Evolutionary conservation across 2,113 vertebrate genomes (phyloP), one percentile per base, ranked within the genome.

Genomic region (Corvus hawaiiensis): DNA sequence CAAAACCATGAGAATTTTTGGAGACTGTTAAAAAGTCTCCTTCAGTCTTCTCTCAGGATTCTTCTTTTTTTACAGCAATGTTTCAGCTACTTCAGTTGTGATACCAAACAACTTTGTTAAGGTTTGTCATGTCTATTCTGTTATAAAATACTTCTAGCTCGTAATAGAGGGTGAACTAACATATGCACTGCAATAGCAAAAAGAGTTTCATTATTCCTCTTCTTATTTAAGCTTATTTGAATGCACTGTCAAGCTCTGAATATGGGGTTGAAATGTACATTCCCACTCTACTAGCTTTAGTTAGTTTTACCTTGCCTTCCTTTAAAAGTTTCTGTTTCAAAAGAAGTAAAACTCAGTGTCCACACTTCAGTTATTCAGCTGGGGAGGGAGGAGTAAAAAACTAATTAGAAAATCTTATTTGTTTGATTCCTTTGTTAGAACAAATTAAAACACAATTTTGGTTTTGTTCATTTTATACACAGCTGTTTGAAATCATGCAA

Each of bases 401-500:
- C 62, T 30, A 74, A 54, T 17, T 21, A 56, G 27, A 71, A 55
- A 91, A 61, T 39, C 4, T 17, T 71, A 48, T 43, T 77, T 51
- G 33, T 62, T 66, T 87, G 9, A 87, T 85, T 88, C 19, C 4
- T 84, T 80, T 85, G 7, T 88, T 81, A 84, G 48, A 94, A 81
- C 18, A 88, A 92, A 78, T 67, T 35, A 63, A 78, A 71, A 9
- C 44, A 46, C 46, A 78, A 22, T 44, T 84, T 94, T 44, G 13
- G 16, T 16, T 75, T 87, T 79, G 32, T 75, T 90, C 37, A 20
- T 91, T 95, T 97, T 88, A 76, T 80, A 41, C 67, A 71, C 93
- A 96, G 86, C 74, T 97, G 94, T 68, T 83, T 84, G 86, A 88
- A 77, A 82, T 86, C 11, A 15, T n/a, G 58, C 32, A 87, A 44